Conservation (phyloP, 2,888 invertebrate genomes). For the Pammene fasciana region DNA sequence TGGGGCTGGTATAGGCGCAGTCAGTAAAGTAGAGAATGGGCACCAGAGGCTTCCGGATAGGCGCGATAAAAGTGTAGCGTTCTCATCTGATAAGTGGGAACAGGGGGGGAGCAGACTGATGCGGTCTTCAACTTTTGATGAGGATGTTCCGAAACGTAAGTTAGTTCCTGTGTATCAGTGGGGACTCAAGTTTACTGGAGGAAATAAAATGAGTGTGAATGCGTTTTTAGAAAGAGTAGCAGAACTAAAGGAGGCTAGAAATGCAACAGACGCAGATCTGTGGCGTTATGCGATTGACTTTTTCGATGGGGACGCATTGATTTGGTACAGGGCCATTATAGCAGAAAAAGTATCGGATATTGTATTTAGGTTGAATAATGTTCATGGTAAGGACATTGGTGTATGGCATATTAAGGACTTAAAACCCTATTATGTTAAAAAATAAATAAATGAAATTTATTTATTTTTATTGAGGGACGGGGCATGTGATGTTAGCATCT, state of each 20-base stretch:
- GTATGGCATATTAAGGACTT: no score
- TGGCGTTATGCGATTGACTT: neutral
- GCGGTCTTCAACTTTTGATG: neutral
- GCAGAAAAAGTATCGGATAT: no score
- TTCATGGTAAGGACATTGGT: no score
- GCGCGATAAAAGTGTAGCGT: no score
- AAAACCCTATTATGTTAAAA: neutral
- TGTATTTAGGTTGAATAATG: no score
- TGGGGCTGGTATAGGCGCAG: neutral
- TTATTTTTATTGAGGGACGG: no score
- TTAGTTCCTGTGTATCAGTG: conserved; percentile 1
- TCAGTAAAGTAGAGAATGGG: neutral
- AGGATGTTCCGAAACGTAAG: neutral
- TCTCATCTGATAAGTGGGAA: no score
- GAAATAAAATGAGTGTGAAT: conserved; percentile 11
- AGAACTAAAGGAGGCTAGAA: conserved; percentile 7
- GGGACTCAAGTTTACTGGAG: neutral
- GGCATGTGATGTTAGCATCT: no score
- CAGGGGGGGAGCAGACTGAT: neutral
- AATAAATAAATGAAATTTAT: no score
- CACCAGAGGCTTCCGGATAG: no score
- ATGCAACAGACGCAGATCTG: neutral
- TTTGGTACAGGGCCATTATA: no score
- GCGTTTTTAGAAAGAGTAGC: conserved; percentile 2
- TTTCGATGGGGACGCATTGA: no score